Conservation (phyloP, 2,797 vertebrate genomes). For the Brachyrhaphis roseni region DNA sequence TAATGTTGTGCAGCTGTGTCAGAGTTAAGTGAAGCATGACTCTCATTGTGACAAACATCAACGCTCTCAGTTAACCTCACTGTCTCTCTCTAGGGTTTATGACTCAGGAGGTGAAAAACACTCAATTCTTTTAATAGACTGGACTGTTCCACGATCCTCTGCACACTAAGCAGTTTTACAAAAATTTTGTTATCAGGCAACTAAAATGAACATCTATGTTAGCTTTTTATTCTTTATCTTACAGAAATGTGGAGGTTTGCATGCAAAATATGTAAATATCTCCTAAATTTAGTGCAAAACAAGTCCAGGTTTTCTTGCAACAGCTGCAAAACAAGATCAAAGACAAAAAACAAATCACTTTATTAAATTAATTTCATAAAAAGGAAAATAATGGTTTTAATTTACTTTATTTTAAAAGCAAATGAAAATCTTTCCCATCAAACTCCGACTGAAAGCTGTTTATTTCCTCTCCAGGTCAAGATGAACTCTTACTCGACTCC, state of each 20-base stretch:
- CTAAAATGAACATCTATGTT: not conserved
- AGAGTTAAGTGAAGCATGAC: not conserved
- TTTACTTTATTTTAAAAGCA: not conserved
- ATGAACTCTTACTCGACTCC: not conserved
- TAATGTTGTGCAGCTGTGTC: not conserved
- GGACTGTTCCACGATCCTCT: not conserved
- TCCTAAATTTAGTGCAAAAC: not conserved
- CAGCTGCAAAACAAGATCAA: not conserved
- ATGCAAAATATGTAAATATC: not conserved
- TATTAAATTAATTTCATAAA: not conserved
- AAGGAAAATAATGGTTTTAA: not conserved
- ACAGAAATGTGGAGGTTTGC: not conserved
- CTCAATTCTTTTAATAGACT: not conserved
- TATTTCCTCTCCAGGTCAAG: slow-evolving; percentile 17
- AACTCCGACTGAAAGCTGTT: not conserved
- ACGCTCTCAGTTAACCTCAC: not conserved
- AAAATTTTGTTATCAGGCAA: not conserved
- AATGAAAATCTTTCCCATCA: not conserved
- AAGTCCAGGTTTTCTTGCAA: not conserved
- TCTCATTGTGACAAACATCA: slow-evolving; percentile 8
- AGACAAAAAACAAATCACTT: not conserved
- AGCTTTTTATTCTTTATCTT: not conserved
- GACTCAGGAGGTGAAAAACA: not conserved
- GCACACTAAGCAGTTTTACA: not conserved
- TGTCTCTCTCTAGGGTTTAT: not conserved